A percentile compares a stretch with the other conserved stretches of the same genome.
Conservation (phyloP, 2,797 vertebrate genomes). For the Rhinichthys osculus region DNA sequence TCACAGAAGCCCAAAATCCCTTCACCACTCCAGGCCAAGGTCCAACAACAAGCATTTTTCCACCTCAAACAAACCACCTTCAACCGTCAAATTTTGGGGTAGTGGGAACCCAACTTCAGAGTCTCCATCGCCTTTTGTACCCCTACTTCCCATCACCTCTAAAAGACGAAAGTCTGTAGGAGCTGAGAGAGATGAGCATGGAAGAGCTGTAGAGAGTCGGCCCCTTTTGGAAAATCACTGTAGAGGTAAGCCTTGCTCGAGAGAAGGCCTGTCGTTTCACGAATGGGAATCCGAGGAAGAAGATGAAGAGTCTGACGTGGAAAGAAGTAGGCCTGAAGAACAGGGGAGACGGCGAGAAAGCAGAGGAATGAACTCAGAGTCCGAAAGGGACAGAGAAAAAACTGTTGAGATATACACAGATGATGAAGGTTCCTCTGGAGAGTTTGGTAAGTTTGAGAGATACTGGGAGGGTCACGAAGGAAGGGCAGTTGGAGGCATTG, state of each 20-base stretch:
- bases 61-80: conserved; percentile 73
- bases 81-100: conserved; percentile 82
- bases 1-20: conserved; percentile 61
- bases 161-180: conserved; percentile 80
- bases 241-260: conserved; percentile 73
- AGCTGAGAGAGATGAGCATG: conserved; percentile 74
- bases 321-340: conserved; percentile 71
- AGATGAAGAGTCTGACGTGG: conserved; percentile 75
- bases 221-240: conserved; percentile 74
- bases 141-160: conserved; percentile 77
- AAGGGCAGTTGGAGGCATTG: conserved; percentile 78
- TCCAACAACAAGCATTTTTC: conserved; percentile 76
- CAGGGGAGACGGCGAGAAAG: conserved; percentile 68
- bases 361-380: conserved; percentile 74
- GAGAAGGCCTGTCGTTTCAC: conserved; percentile 78
- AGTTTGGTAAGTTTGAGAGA: conserved; percentile 84
- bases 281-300: conserved; percentile 81
- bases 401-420: conserved; percentile 76
- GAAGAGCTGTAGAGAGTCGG: conserved; percentile 76
- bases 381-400: conserved; percentile 77
- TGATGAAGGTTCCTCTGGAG: conserved; percentile 80
- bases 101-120: conserved; percentile 74
- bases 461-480: conserved; percentile 84
- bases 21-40: conserved; percentile 64
- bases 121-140: conserved; percentile 76